Evolutionary conservation across 2,888 invertebrate genomes (phyloP).

Genomic region (Cheilosia vernalis): DNA sequence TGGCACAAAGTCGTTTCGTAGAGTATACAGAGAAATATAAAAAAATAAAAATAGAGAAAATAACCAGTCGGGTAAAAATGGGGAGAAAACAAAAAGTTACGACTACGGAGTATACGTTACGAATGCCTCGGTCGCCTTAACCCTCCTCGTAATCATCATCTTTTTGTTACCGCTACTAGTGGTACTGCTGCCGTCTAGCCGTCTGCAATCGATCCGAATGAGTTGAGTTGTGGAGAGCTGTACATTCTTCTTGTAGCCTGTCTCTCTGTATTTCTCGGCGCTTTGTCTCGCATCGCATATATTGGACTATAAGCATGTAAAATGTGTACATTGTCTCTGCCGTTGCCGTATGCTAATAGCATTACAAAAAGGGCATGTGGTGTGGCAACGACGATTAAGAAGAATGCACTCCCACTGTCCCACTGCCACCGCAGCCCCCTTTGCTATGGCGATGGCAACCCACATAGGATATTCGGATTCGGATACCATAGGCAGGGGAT

Average conservation of each 20-base stretch:
- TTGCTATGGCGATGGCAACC: background rate
- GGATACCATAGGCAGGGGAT: background rate
- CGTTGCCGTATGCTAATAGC: conserved; percentile 56
- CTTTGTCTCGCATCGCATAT: background rate
- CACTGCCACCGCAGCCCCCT: background rate
- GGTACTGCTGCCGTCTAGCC: conserved; percentile 73
- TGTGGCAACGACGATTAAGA: conserved; percentile 49
- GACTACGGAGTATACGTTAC: conserved; percentile 26
- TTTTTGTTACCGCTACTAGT: conserved; percentile 52
- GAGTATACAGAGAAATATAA: conserved; percentile 13
- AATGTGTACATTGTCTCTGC: conserved; percentile 46
- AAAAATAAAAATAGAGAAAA: conserved; percentile 5
- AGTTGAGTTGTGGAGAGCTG: conserved; percentile 33
- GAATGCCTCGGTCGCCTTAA: conserved; percentile 49
- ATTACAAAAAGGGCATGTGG: conserved; percentile 41
- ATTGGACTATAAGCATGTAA: conserved; percentile 37
- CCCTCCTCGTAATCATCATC: conserved; percentile 58
- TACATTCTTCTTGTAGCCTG: conserved; percentile 39
- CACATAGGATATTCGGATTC: conserved; percentile 2
- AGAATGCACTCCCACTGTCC: conserved; percentile 1
- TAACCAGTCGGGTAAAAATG: background rate
- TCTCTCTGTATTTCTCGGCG: conserved; percentile 7
- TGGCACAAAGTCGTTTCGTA: conserved; percentile 38
- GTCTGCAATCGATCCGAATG: conserved; percentile 76
- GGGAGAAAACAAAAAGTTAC: conserved; percentile 12